These are phyloP conservation scores for Adela reaumurella DNA, from an alignment of 2,888 invertebrate species.

Conservation along the genomic window DNA sequence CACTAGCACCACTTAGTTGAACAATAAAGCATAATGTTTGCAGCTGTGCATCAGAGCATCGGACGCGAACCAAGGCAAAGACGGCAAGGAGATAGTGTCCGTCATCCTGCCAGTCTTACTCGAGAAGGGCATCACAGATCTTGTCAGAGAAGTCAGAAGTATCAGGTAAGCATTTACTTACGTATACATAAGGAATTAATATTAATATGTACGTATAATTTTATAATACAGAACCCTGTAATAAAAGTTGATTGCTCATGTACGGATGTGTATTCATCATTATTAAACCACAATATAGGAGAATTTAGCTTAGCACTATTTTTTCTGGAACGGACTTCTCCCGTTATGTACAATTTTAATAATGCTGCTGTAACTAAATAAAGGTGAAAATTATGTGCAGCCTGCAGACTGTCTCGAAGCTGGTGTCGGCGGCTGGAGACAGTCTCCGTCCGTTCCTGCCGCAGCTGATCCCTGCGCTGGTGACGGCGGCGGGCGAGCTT, in stretches of 20 bases:
- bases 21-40: too few relatives aligned
- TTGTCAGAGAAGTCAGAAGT: constrained; percentile 73
- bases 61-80: constrained; percentile 68
- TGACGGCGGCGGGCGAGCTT: constrained; percentile 83
- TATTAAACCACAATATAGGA: too few relatives aligned
- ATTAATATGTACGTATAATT: too few relatives aligned
- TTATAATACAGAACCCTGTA: too few relatives aligned
- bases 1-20: too few relatives aligned
- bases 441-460: constrained; percentile 78
- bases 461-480: constrained; percentile 75
- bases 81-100: constrained; percentile 66
- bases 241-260: too few relatives aligned
- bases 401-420: constrained; percentile 79
- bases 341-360: too few relatives aligned
- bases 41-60: constrained; percentile 70
- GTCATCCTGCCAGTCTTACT: constrained; percentile 78
- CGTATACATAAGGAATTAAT: too few relatives aligned
- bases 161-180: constrained; percentile 60
- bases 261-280: too few relatives aligned
- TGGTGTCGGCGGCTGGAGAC: constrained; percentile 76
- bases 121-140: constrained; percentile 74
- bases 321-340: too few relatives aligned
- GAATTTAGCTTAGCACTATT: too few relatives aligned
- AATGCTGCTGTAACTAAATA: too few relatives aligned
- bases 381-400: constrained; percentile 52